Conservation (phyloP, 1,140 invertebrate species). For the Cydia fagiglandana region DNA sequence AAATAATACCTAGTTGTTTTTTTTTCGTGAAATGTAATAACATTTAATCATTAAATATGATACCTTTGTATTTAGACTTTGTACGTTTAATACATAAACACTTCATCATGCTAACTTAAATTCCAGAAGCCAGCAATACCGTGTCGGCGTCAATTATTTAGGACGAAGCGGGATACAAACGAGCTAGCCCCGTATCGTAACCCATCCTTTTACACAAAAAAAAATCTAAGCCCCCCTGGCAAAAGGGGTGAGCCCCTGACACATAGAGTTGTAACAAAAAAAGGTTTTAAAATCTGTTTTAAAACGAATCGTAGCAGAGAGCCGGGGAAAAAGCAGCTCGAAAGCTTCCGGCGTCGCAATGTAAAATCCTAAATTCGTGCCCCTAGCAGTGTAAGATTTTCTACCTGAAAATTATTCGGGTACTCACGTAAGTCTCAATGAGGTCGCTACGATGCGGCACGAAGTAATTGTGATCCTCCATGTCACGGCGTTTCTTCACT, state of each 20-base stretch:
- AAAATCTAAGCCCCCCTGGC: slow-evolving; percentile 7
- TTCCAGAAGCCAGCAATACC: background rate
- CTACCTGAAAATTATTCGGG: background rate
- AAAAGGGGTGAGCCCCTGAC: background rate
- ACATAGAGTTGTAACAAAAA: background rate
- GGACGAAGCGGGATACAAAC: background rate
- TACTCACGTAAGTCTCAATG: slow-evolving; percentile 97
- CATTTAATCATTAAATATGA: background rate
- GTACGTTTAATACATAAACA: background rate
- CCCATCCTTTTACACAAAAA: background rate
- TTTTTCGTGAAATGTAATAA: background rate
- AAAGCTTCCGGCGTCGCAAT: background rate
- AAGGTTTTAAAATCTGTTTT: background rate
- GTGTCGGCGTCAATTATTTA: slow-evolving; percentile 19
- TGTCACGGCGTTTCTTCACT: slow-evolving; percentile 95
- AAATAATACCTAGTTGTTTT: background rate
- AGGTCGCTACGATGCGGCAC: slow-evolving; percentile 94
- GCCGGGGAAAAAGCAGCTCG: background rate
- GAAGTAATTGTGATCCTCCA: slow-evolving; percentile 97
- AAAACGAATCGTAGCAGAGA: slow-evolving; percentile 4
- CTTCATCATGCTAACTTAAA: background rate
- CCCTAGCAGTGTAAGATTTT: background rate
- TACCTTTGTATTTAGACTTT: background rate
- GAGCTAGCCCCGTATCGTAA: slow-evolving; percentile 9
- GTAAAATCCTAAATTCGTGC: background rate